Evolutionary conservation across 2,797 vertebrate genomes (phyloP).

Genomic region (Gephyroberyx darwinii): DNA sequence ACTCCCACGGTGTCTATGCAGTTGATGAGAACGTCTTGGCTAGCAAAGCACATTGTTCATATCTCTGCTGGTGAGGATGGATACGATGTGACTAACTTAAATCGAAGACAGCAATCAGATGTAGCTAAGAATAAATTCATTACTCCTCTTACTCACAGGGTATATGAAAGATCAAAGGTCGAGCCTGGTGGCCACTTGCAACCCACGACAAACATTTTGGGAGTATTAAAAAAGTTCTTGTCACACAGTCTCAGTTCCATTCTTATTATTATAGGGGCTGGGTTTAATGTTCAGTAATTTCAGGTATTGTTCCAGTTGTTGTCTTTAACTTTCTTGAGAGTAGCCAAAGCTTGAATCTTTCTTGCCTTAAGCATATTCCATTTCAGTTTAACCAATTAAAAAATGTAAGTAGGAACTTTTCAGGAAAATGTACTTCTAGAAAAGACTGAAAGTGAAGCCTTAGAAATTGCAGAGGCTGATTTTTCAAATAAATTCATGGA

Average conservation of each 20-base stretch:
- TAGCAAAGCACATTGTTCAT: slow-evolving; percentile 73
- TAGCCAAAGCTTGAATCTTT: too few species aligned
- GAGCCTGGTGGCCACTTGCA: slow-evolving; percentile 31
- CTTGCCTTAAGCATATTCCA: too few species aligned
- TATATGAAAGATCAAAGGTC: slow-evolving; percentile 35
- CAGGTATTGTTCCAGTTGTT: too few species aligned
- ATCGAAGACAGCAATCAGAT: slow-evolving; percentile 28
- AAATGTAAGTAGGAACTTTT: too few species aligned
- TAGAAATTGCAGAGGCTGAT: too few species aligned
- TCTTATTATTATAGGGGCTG: too few species aligned
- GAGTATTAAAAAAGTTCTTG: slow-evolving; percentile 1
- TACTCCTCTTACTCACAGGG: slow-evolving; percentile 26
- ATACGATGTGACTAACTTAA: slow-evolving; percentile 48
- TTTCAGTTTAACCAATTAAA: too few species aligned
- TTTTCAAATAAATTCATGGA: too few species aligned
- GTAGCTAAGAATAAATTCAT: slow-evolving; percentile 27
- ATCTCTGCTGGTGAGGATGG: slow-evolving; percentile 69
- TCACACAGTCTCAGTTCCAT: slow-evolving; percentile 15
- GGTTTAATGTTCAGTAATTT: neutral
- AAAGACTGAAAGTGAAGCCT: too few species aligned
- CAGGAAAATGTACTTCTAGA: too few species aligned
- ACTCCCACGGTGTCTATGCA: slow-evolving; percentile 77
- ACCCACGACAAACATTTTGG: slow-evolving; percentile 9
- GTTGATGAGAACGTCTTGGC: slow-evolving; percentile 75
- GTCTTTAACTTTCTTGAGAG: too few species aligned